A percentile compares a stretch with the other conserved stretches of the same genome.
Evolutionary conservation across 2,888 invertebrate genomes (phyloP).

Genomic region (Lucinisca nassula): DNA sequence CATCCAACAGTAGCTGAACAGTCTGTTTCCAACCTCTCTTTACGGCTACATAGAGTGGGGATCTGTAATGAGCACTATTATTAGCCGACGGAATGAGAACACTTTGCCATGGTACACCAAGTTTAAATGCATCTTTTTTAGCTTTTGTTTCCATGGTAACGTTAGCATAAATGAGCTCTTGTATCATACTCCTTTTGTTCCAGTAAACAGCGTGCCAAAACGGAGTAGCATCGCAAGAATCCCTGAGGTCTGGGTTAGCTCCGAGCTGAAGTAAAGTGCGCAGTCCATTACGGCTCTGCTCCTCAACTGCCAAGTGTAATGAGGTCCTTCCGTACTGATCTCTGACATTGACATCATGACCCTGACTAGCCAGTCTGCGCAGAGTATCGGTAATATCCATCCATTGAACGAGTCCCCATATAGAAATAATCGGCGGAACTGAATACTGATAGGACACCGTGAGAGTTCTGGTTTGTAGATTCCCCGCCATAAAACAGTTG

Average conservation of each 20-base stretch:
- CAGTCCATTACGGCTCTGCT: conserved; percentile 57
- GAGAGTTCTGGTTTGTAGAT: neutral
- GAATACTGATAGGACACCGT: neutral
- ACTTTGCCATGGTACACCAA: conserved; percentile 54
- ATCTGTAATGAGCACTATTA: conserved; percentile 3
- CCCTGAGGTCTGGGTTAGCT: conserved; percentile 48
- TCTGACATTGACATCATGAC: conserved; percentile 47
- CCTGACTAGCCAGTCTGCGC: conserved; percentile 35
- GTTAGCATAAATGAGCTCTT: conserved; percentile 66
- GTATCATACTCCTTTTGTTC: conserved; percentile 67
- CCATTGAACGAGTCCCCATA: conserved; percentile 69
- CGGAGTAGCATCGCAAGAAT: conserved; percentile 62
- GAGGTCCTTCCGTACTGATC: conserved; percentile 58
- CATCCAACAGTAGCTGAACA: conserved; percentile 46
- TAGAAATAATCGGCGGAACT: conserved; percentile 44
- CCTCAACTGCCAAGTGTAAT: conserved; percentile 64
- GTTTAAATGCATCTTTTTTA: conserved; percentile 56
- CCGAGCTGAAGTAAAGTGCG: conserved; percentile 58
- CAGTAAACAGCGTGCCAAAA: conserved; percentile 70
- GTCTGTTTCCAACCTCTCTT: conserved; percentile 55
- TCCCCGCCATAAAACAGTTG: neutral
- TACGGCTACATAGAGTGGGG: conserved; percentile 47
- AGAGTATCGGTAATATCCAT: conserved; percentile 55
- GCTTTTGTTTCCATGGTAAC: conserved; percentile 56
- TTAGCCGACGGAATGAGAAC: neutral